Evolutionary conservation across 2,113 vertebrate species (phyloP).

Genomic region (Microtus ochrogaster): DNA sequence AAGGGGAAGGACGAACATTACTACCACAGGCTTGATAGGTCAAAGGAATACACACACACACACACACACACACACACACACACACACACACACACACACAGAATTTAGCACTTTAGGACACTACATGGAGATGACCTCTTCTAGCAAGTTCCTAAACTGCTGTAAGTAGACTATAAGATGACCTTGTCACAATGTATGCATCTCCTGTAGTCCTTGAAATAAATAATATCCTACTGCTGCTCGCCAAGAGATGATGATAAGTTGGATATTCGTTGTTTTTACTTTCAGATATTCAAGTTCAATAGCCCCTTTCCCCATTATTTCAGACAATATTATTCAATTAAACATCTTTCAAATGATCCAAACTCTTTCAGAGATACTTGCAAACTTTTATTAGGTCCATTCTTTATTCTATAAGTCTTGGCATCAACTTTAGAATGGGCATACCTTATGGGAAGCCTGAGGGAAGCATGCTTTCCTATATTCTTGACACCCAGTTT

Average conservation of each 20-base stretch:
- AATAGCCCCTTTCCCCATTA: not conserved
- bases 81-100: rapidly evolving
- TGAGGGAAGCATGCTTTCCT: constrained; percentile 87
- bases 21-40: not conserved
- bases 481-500: constrained; percentile 93
- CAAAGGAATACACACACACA: not conserved
- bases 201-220: not conserved
- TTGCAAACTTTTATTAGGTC: constrained; percentile 93
- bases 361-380: constrained; percentile 84
- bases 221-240: not conserved
- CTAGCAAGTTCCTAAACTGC: not conserved
- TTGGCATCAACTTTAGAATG: constrained; percentile 91
- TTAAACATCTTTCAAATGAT: constrained; percentile 80
- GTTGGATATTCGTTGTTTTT: constrained; percentile 9
- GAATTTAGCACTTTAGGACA: not conserved
- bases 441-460: constrained; percentile 89
- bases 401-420: constrained; percentile 91
- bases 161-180: not conserved
- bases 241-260: not conserved
- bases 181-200: not conserved
- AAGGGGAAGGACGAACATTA: not conserved
- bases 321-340: not conserved
- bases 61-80: too few species aligned
- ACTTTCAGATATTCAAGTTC: not conserved
- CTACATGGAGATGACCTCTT: not conserved